Evolutionary conservation across 2,888 invertebrate genomes (phyloP).

Genomic region (Spisula solida): DNA sequence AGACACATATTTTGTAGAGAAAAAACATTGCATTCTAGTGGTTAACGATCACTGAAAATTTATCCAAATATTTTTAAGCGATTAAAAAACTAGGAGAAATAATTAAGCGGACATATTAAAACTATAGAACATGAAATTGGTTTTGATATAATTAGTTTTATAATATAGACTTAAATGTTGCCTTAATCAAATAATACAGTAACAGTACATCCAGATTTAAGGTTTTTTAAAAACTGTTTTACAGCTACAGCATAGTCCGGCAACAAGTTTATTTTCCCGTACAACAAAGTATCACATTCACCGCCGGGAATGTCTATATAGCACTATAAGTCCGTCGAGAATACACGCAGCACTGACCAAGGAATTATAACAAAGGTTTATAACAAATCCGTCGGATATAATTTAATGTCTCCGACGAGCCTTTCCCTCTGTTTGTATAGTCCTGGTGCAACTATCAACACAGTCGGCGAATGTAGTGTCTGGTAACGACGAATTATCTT

Average conservation of each 20-base stretch:
- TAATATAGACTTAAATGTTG: too few relatives aligned
- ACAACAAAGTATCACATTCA: neutral
- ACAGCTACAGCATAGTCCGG: neutral
- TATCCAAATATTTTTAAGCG: neutral
- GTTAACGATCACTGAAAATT: neutral
- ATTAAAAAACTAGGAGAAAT: neutral
- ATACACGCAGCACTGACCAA: neutral
- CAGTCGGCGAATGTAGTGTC: slow-evolving; percentile 91
- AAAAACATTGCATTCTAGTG: slow-evolving; percentile 24
- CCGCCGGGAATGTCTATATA: neutral
- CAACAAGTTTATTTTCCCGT: slow-evolving; percentile 2
- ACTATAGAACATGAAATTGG: too few relatives aligned
- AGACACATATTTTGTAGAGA: slow-evolving; percentile 39
- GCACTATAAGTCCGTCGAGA: slow-evolving; percentile 1
- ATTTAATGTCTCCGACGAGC: slow-evolving; percentile 90
- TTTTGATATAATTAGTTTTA: too few relatives aligned
- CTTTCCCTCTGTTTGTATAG: slow-evolving; percentile 97
- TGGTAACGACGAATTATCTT: slow-evolving; percentile 90
- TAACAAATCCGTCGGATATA: neutral
- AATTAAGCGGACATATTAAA: too few relatives aligned
- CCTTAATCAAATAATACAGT: neutral
- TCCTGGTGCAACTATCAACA: slow-evolving; percentile 95
- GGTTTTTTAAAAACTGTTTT: neutral
- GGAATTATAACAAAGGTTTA: neutral
- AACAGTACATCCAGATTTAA: neutral